These are phyloP conservation scores for Chlorops oryzae DNA, from an alignment of 1,140 invertebrate genomes.

Conservation along the genomic window DNA sequence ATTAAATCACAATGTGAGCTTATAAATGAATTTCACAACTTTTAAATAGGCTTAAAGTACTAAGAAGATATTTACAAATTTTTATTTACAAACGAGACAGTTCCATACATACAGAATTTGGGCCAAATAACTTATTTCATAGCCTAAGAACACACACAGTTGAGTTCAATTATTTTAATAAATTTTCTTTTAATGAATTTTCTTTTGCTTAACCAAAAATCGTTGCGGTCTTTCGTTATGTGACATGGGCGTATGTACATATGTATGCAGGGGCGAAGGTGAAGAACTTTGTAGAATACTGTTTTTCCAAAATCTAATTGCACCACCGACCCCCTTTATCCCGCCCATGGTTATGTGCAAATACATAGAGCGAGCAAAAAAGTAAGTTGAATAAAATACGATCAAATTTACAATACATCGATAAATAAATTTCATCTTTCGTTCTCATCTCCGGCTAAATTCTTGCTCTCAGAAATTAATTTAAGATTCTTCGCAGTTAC, in stretches of 20 bases:
- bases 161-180: neutral
- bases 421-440: constrained; percentile 46
- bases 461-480: neutral
- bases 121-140: neutral
- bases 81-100: neutral
- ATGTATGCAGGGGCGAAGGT: neutral
- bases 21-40: neutral
- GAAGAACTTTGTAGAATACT: neutral
- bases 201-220: neutral
- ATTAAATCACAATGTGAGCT: neutral
- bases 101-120: too few species aligned
- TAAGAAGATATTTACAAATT: neutral
- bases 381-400: too few species aligned
- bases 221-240: neutral
- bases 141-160: neutral
- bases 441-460: constrained; percentile 12
- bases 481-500: constrained; percentile 2
- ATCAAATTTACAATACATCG: constrained; percentile 42
- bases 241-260: neutral
- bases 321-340: neutral
- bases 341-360: neutral
- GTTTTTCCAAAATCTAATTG: neutral
- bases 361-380: too few species aligned
- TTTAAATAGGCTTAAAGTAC: neutral
- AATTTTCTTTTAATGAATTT: neutral